phyloP scores from a whole-genome alignment of 1,140 invertebrate species.

The Drosophila orosa region DNA sequence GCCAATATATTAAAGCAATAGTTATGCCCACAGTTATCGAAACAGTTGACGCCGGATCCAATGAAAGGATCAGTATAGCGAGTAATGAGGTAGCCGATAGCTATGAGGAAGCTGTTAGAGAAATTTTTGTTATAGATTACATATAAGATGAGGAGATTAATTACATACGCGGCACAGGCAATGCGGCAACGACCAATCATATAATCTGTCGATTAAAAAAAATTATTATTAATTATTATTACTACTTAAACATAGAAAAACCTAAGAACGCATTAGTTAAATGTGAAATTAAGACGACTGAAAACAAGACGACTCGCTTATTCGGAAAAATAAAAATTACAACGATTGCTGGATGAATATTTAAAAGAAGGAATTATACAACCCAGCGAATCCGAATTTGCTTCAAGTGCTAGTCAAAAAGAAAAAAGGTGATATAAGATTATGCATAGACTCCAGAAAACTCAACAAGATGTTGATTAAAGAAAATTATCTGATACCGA shows the following conservation, averaged over 20 bases:
- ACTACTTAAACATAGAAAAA: neutral
- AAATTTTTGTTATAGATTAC: neutral
- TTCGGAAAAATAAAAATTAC: neutral
- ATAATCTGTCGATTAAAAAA: neutral
- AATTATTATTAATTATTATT: neutral
- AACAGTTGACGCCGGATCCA: too few species aligned
- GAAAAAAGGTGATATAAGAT: neutral
- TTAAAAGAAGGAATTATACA: slow-evolving; percentile 10
- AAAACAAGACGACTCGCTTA: neutral
- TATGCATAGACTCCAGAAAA: neutral
- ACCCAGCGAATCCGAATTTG: neutral
- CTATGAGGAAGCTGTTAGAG: neutral
- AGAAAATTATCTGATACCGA: slow-evolving; percentile 4
- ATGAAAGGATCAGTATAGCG: neutral
- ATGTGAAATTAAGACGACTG: neutral
- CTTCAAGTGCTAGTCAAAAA: neutral
- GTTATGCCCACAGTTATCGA: too few species aligned
- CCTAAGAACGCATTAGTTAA: neutral
- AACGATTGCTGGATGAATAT: slow-evolving; percentile 14
- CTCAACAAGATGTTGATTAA: neutral
- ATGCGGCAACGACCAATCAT: neutral
- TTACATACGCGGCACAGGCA: neutral
- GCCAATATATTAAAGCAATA: too few species aligned
- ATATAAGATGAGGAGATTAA: neutral
- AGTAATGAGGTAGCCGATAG: neutral